Percentiles rank a stretch among this genome's conserved stretches.
Evolutionary conservation across 2,113 vertebrate genomes (phyloP).

Genomic region (Cinclus mexicanus): DNA sequence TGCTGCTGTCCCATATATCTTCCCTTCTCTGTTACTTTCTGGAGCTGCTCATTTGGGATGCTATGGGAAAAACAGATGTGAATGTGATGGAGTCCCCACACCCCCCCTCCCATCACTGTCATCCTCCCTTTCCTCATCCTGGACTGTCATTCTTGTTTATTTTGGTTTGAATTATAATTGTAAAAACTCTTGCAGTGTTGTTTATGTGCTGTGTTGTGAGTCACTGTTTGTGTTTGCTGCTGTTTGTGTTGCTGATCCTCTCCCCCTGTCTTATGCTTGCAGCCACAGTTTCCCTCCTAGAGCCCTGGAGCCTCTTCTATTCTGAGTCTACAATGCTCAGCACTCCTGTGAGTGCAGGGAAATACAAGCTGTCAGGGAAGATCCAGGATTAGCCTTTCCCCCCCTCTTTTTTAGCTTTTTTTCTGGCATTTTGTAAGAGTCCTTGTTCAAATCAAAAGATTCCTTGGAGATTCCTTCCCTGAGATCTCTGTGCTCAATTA

Average conservation of each 20-base stretch:
- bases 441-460: background rate
- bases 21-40: background rate
- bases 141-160: slow-evolving; percentile 25
- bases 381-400: background rate
- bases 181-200: background rate
- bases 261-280: background rate
- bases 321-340: background rate
- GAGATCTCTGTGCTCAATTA: background rate
- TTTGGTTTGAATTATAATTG: slow-evolving; percentile 16
- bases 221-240: slow-evolving; percentile 24
- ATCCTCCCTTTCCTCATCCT: background rate
- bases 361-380: background rate
- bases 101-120: background rate
- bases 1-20: background rate
- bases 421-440: background rate
- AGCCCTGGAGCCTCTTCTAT: background rate
- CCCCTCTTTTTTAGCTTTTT: background rate
- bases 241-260: background rate
- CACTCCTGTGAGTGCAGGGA: background rate
- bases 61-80: background rate
- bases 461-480: background rate
- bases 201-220: background rate
- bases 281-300: background rate
- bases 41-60: background rate
- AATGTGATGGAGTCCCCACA: background rate